Conservation (phyloP, 2,888 invertebrate genomes). For the Proisotoma minuta region DNA sequence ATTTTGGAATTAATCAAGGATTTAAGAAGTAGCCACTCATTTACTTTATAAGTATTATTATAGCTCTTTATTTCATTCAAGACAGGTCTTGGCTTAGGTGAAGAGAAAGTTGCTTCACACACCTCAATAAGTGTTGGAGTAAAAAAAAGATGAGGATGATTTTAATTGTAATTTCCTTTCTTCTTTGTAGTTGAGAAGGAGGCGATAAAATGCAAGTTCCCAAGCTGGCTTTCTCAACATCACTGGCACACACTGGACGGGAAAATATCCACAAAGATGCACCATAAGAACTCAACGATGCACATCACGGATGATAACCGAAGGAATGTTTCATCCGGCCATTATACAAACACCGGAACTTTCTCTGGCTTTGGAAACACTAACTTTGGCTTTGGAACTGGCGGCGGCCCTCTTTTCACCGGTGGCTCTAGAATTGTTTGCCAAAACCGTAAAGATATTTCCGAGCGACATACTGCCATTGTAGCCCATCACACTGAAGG, state of each 20-base stretch:
- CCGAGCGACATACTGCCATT: constrained; percentile 51
- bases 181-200: constrained; percentile 62
- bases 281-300: constrained; percentile 67
- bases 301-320: constrained; percentile 54
- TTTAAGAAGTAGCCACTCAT: too few relatives aligned
- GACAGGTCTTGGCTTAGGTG: too few relatives aligned
- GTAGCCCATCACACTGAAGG: constrained; percentile 72
- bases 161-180: constrained; percentile 22
- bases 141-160: not conserved
- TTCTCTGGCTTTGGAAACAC: constrained; percentile 3
- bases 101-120: too few relatives aligned
- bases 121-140: constrained; percentile 27
- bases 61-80: too few relatives aligned
- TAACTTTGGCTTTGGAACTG: constrained; percentile 10
- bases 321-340: constrained; percentile 38
- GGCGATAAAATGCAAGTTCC: constrained; percentile 71
- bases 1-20: too few relatives aligned
- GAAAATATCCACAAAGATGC: constrained; percentile 67
- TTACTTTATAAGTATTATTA: too few relatives aligned
- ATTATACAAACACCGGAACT: constrained; percentile 24
- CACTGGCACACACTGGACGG: constrained; percentile 76
- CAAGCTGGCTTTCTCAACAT: constrained; percentile 71
- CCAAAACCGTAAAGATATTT: constrained; percentile 35
- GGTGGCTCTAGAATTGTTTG: constrained; percentile 41
- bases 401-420: constrained; percentile 19